phyloP scores from a whole-genome alignment of 2,113 vertebrate genomes.

The Carassius auratus region DNA sequence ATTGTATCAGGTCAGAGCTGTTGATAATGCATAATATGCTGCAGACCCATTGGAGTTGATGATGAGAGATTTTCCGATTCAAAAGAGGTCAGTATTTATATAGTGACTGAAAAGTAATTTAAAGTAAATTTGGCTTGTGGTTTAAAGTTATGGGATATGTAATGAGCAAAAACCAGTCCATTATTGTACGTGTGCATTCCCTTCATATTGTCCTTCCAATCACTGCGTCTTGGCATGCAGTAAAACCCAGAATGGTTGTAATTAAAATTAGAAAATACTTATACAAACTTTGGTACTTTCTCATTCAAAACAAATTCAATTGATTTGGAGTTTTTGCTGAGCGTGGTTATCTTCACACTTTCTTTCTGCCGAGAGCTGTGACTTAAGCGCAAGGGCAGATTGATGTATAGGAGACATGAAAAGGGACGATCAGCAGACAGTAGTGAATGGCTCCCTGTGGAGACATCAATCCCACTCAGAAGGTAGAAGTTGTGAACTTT shows the following conservation, averaged over 20 bases:
- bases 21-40: conserved; percentile 13
- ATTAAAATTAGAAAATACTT: conserved; percentile 1
- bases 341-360: neutral
- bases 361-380: neutral
- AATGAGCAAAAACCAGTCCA: neutral
- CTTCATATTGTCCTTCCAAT: neutral
- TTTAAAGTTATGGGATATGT: conserved; percentile 4
- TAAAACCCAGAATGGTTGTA: neutral
- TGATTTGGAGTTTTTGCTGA: conserved; percentile 26
- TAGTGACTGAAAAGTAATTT: conserved; percentile 1
- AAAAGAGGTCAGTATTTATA: conserved; percentile 9
- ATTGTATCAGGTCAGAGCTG: conserved; percentile 20
- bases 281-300: neutral
- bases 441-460: conserved; percentile 30
- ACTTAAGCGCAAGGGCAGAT: conserved; percentile 8
- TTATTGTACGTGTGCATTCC: neutral
- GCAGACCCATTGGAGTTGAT: neutral
- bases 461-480: conserved; percentile 41
- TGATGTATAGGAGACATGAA: conserved; percentile 34
- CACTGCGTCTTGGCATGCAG: neutral
- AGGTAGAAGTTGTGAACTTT: conserved; percentile 37
- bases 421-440: conserved; percentile 39
- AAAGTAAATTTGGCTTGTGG: conserved; percentile 7
- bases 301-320: conserved; percentile 16
- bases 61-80: neutral